Evolutionary conservation across 2,113 vertebrate species (phyloP), one percentile per base, ranked within the genome.

Genomic region (Nothobranchius kuhntae): DNA sequence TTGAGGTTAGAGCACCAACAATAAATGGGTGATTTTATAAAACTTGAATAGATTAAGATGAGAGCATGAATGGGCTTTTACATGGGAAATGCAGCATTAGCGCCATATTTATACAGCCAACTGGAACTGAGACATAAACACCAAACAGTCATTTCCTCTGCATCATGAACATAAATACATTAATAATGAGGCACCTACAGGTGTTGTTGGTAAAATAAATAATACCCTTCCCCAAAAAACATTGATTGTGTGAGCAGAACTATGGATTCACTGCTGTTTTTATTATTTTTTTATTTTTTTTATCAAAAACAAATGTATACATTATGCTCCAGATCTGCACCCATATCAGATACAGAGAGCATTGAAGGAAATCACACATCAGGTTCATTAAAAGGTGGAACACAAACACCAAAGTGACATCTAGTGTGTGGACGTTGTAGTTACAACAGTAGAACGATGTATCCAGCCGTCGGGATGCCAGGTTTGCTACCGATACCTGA

Each of bases 51-150:
- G 21, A 21, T 21, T 21, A 21, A 21, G 21, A 42, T 42, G 40
- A 42, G 8, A 42, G 40, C 11, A 45, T 10, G 44, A 45, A 10
- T 13, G 9, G 10, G 46, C 46, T 15, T 47, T 45, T 45, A 45
- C 3, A 13, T 45, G 13, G 53, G 52, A 53, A 56, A 67, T 50
- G 59, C 63, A 47, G 65, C 63, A 76, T 75, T 47, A 59, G 38
- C 55, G 68, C 63, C 75, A 8, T 9, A 78, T 73, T 72, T 79
- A 46, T 59, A 13, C 63, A 61, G 68, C 63, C 63, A 46, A 59
- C 40, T 78, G 68, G 63, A 53, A 54, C 53, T 53, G 64, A 65
- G 40, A 77, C 54, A 56, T 52, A n/a, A 48, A 35, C 51, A 46
- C 60, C 48, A 47, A 71, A 72, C 14, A 67, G 7, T 21, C 21